These are phyloP conservation scores for Dinothrombium tinctorium DNA, from an alignment of 1,140 invertebrate species.

Conservation along the genomic window DNA sequence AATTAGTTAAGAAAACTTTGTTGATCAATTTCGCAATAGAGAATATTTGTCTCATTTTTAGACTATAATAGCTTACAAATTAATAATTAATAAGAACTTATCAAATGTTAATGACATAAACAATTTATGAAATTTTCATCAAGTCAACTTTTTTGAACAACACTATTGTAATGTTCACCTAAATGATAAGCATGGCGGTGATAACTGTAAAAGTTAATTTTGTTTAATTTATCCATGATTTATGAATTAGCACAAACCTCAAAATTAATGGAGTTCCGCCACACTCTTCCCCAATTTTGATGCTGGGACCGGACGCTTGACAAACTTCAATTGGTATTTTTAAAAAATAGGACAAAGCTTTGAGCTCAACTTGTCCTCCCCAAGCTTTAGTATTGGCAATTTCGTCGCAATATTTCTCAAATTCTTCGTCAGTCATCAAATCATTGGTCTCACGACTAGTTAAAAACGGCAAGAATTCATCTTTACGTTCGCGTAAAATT, in stretches of 20 bases:
- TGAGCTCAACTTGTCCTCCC: constrained; percentile 78
- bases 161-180: constrained; percentile 87
- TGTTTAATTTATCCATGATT: background rate
- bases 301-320: constrained; percentile 50
- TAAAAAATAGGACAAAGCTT: constrained; percentile 52
- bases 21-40: too few relatives aligned
- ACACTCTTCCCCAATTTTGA: constrained; percentile 47
- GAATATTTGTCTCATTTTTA: too few relatives aligned
- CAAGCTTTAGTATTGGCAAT: constrained; percentile 54
- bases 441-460: constrained; percentile 46
- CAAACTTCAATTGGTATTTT: constrained; percentile 62
- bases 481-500: constrained; percentile 45
- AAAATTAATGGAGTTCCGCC: constrained; percentile 25
- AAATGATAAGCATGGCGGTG: constrained; percentile 70
- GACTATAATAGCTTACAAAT: too few relatives aligned
- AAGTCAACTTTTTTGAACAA: too few relatives aligned
- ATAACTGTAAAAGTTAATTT: constrained; percentile 30
- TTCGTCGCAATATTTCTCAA: constrained; percentile 57
- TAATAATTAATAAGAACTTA: too few relatives aligned
- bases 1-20: too few relatives aligned
- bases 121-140: too few relatives aligned
- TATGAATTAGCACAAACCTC: constrained; percentile 23
- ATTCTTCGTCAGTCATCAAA: constrained; percentile 43
- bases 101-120: too few relatives aligned
- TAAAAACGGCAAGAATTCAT: constrained; percentile 69